A percentile compares a stretch with the other conserved stretches of the same genome.
phyloP scores from a whole-genome alignment of 2,888 invertebrate genomes.

The Drosophila quinaria region DNA sequence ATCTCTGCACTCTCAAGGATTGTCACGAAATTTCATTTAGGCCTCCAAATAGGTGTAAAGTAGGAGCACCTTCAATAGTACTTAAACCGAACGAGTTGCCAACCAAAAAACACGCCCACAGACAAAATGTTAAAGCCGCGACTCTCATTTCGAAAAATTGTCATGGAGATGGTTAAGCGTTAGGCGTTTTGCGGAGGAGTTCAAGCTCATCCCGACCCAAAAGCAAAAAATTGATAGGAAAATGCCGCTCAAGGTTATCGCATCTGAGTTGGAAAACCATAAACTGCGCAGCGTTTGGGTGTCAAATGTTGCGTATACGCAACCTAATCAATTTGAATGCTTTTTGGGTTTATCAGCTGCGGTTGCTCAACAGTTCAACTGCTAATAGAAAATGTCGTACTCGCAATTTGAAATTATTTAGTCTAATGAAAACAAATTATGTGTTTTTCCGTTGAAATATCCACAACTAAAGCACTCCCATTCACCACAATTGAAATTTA shows the following conservation, averaged over 20 bases:
- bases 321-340: conserved; percentile 64
- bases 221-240: conserved; percentile 19
- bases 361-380: conserved; percentile 20
- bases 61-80: conserved; percentile 30
- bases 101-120: conserved; percentile 42
- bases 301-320: conserved; percentile 75
- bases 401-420: conserved; percentile 29
- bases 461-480: background rate
- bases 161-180: conserved; percentile 32
- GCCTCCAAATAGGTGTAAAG: conserved; percentile 54
- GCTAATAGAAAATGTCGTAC: conserved; percentile 3
- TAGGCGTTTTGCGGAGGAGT: conserved; percentile 17
- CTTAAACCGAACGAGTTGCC: conserved; percentile 49
- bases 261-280: conserved; percentile 51
- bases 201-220: background rate
- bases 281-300: conserved; percentile 22
- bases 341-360: conserved; percentile 55
- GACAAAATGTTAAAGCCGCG: conserved; percentile 23
- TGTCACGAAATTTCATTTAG: conserved; percentile 55
- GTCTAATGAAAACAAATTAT: conserved; percentile 36
- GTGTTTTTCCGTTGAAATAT: background rate
- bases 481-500: conserved; percentile 12
- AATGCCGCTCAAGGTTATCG: conserved; percentile 43
- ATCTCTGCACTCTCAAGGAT: conserved; percentile 8
- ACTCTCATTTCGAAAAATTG: conserved; percentile 33